phyloP scores from a whole-genome alignment of 2,888 invertebrate species.

The Empis livida region DNA sequence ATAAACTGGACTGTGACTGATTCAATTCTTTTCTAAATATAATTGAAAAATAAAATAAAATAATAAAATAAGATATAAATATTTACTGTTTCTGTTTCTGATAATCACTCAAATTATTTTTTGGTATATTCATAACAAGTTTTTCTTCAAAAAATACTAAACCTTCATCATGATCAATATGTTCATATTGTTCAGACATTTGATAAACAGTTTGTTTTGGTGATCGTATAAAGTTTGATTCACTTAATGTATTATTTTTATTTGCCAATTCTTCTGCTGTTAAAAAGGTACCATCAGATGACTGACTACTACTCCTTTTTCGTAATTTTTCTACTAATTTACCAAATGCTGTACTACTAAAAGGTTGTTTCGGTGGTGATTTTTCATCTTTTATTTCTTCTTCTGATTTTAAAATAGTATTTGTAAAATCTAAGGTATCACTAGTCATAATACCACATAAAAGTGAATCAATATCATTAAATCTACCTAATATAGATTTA shows the following conservation, averaged over 20 bases:
- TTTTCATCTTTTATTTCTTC: constrained; percentile 11
- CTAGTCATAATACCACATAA: constrained; percentile 23
- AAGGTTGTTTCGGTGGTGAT: constrained; percentile 4
- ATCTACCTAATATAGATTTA: constrained; percentile 22
- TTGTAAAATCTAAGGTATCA: constrained; percentile 26
- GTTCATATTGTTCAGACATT: constrained; percentile 42
- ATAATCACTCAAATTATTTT: background rate
- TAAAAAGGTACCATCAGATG: constrained; percentile 19
- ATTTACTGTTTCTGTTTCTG: constrained; percentile 6
- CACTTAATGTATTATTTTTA: constrained; percentile 5
- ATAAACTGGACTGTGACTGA: constrained; percentile 36
- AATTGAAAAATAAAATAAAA: too few species aligned
- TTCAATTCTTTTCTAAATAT: constrained; percentile 12
- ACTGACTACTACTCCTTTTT: constrained; percentile 2
- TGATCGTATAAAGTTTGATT: constrained; percentile 17
- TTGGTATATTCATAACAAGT: constrained; percentile 17
- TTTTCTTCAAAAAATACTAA: constrained; percentile 50
- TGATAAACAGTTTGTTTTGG: constrained; percentile 22
- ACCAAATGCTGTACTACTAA: constrained; percentile 16
- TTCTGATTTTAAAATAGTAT: constrained; percentile 14
- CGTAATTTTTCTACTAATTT: constrained; percentile 17
- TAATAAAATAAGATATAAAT: background rate
- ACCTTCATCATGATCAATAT: constrained; percentile 57
- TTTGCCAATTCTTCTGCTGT: constrained; percentile 15
- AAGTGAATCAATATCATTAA: constrained; percentile 23